Conservation (phyloP, 2,797 vertebrate genomes). For the Hozukius guyotensis region DNA sequence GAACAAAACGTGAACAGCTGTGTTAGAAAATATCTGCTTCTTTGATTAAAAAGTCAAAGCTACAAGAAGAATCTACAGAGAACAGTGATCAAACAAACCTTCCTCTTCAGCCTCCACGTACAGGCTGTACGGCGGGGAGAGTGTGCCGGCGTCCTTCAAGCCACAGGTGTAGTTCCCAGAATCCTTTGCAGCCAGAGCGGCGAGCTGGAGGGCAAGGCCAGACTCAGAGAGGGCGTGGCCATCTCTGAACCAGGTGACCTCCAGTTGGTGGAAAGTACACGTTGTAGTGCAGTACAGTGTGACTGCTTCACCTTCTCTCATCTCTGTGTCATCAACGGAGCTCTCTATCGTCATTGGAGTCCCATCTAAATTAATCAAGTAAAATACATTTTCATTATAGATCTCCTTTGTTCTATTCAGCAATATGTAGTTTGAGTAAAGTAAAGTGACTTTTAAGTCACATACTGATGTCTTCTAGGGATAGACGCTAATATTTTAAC, state of each 20-base stretch:
- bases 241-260: conserved; percentile 47
- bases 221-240: conserved; percentile 1
- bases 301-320: background rate
- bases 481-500: no score
- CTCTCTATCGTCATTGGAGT: accelerated
- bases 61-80: no score
- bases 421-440: no score
- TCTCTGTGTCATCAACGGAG: background rate
- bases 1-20: no score
- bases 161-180: conserved; percentile 62
- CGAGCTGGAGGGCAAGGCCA: conserved; percentile 18
- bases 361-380: accelerated
- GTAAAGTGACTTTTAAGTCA: no score
- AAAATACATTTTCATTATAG: no score
- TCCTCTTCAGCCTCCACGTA: background rate
- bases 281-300: background rate
- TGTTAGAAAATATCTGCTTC: no score
- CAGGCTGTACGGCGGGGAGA: background rate
- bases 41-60: no score
- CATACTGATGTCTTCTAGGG: no score
- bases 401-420: no score
- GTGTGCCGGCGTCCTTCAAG: accelerated
- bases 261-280: conserved; percentile 11
- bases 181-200: conserved; percentile 15
- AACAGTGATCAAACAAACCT: background rate